Evolutionary conservation across 2,888 invertebrate genomes (phyloP), one percentile per base, ranked within the genome.

Genomic region (Melanchra persicariae): DNA sequence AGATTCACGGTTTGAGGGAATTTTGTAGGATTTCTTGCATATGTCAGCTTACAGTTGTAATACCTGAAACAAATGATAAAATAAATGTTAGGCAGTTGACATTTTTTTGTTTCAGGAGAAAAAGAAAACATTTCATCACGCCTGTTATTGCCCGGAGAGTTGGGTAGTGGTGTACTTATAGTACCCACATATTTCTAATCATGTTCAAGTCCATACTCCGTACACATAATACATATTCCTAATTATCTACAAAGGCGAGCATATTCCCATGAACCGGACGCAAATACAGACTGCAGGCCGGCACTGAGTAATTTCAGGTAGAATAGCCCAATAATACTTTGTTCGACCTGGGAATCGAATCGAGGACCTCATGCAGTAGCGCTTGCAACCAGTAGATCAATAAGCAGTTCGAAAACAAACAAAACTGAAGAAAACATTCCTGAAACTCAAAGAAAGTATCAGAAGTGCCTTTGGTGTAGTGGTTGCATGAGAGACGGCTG

Each of bases 41-140:
- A 57, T 68, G 8, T 67, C 43, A 40, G 57, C 30, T 54, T 61
- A 34, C 30, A 26, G 9, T 45, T 19, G 17, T 54, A 63, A 17
- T 68, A 67, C 49, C 84, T 84, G 70, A n/a, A 84, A 85, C 71
- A 79, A 77, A 65, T n/a, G 34, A 74, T 49, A 1, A 74, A 45
- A 34, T 22, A 52, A 30, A 47, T 12, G 1, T 62, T 72, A 71
- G 9, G 15, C 37, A 22, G n/a, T 62, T 70, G 24, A 26, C 15
- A 37, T 15, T 34, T 10, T 2, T 52, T 24, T 43, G 19, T 43
- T 34, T 52, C 8, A 17, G 15, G 7, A 8, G 7, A 15, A 17
- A 52, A 52, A 24, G n/a, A n/a, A n/a, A n/a, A n/a, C n/a, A n/a
- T n/a, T n/a, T n/a, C n/a, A n/a, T n/a, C n/a, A n/a, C n/a, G n/a